phyloP scores from a whole-genome alignment of 2,113 vertebrate species.

The Pelvicachromis taeniatus region DNA sequence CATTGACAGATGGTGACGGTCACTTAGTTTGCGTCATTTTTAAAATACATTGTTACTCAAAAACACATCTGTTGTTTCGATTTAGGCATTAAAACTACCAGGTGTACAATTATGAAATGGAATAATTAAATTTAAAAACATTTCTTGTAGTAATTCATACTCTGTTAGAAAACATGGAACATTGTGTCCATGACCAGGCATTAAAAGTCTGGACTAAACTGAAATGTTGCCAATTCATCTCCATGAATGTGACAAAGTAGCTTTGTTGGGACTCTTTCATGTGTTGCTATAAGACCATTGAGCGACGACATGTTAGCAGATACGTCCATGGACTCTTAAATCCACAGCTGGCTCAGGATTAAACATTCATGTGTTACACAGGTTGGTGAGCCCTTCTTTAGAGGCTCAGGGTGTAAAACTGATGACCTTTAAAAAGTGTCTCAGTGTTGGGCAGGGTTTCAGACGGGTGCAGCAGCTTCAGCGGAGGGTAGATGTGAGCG shows the following conservation, averaged over 20 bases:
- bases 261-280: not conserved
- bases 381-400: not conserved
- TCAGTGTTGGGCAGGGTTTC: not conserved
- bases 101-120: not conserved
- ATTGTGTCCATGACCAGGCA: not conserved
- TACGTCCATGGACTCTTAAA: not conserved
- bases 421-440: not conserved
- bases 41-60: not conserved
- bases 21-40: not conserved
- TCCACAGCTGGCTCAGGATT: not conserved
- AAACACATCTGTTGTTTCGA: accelerated
- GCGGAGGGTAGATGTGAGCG: not conserved
- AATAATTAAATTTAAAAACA: not conserved
- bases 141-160: not conserved
- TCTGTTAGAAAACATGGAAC: not conserved
- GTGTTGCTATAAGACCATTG: accelerated
- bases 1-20: too few relatives aligned
- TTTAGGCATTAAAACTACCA: not conserved
- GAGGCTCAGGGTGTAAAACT: not conserved
- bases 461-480: accelerated
- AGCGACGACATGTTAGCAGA: not conserved
- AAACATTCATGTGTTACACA: too few relatives aligned
- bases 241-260: accelerated
- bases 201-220: not conserved
- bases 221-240: accelerated